Evolutionary conservation across 2,797 vertebrate genomes (phyloP).

Genomic region (Botia almorhae): DNA sequence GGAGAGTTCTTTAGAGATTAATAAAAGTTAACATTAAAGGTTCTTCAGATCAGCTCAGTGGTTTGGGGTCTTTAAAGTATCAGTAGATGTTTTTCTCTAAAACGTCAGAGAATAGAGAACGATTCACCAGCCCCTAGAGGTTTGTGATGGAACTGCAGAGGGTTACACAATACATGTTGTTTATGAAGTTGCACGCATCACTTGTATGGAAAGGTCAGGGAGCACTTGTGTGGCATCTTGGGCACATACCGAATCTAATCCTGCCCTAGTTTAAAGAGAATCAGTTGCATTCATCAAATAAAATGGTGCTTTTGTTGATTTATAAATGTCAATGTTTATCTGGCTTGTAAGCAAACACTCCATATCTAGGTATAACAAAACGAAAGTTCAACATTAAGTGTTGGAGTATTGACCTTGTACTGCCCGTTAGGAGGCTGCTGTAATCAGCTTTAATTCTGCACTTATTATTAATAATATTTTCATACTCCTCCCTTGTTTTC

Average conservation of each 20-base stretch:
- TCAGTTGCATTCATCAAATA: slow-evolving; percentile 56
- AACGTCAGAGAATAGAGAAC: no score
- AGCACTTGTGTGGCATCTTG: slow-evolving; percentile 45
- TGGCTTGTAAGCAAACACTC: slow-evolving; percentile 57
- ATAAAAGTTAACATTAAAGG: no score
- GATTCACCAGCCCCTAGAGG: no score
- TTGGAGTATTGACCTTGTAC: no score
- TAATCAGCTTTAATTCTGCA: no score
- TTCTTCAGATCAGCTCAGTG: no score
- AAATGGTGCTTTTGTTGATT: slow-evolving; percentile 63
- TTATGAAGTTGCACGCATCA: slow-evolving; percentile 33
- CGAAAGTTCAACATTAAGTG: slow-evolving; percentile 23
- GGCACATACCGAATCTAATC: slow-evolving; percentile 52
- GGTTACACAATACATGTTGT: no score
- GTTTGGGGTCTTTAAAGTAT: no score
- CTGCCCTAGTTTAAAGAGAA: slow-evolving; percentile 60
- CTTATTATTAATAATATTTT: no score
- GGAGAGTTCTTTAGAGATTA: background rate
- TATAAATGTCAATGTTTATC: slow-evolving; percentile 61
- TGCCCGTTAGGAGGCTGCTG: no score
- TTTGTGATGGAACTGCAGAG: no score
- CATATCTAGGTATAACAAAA: slow-evolving; percentile 31
- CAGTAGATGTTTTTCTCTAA: no score
- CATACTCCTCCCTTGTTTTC: slow-evolving; percentile 60
- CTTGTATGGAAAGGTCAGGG: slow-evolving; percentile 54